These are phyloP conservation scores for Stegastes partitus DNA, from an alignment of 2,113 vertebrate species.

Conservation along the genomic window DNA sequence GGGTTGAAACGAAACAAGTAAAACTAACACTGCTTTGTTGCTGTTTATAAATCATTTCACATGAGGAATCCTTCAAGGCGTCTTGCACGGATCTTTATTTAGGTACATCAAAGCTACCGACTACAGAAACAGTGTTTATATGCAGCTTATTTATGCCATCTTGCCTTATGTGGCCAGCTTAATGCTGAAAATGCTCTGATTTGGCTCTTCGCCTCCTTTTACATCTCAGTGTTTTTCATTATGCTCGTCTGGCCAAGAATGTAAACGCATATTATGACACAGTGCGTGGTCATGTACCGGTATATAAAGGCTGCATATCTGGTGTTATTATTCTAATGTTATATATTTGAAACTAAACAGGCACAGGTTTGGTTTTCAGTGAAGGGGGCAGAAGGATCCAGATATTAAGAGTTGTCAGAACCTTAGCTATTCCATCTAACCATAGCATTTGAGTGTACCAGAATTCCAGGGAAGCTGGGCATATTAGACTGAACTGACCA, in stretches of 20 bases:
- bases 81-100: conserved; percentile 30
- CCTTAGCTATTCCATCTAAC: too few relatives aligned
- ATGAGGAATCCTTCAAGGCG: conserved; percentile 13
- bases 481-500: too few relatives aligned
- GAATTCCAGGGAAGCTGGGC: too few relatives aligned
- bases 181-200: conserved; percentile 1
- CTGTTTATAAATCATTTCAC: conserved; percentile 21
- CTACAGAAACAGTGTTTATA: neutral
- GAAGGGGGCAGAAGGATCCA: too few relatives aligned
- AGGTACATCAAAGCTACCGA: neutral
- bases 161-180: neutral
- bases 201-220: neutral
- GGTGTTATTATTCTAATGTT: neutral
- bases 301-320: too few relatives aligned
- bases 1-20: conserved; percentile 36
- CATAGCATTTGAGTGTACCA: too few relatives aligned
- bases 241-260: neutral
- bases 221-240: neutral
- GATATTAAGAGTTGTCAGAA: too few relatives aligned
- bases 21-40: conserved; percentile 11
- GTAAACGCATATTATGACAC: neutral
- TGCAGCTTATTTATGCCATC: conserved; percentile 1
- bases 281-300: neutral
- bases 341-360: neutral
- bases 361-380: neutral